phyloP scores from a whole-genome alignment of 1,140 invertebrate genomes.

The Trinorchestia longiramus region DNA sequence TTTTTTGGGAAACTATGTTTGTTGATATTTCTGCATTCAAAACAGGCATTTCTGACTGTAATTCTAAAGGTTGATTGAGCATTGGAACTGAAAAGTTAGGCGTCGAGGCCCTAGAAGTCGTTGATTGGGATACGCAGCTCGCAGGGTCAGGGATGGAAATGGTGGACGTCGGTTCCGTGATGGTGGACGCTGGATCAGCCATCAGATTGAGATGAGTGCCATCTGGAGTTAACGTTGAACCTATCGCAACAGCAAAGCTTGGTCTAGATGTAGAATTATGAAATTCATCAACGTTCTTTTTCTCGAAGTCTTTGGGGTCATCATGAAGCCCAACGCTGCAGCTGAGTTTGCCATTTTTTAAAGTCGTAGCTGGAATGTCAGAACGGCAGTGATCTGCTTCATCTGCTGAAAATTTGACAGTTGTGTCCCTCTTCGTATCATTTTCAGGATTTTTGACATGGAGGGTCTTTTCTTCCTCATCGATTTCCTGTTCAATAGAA shows the following conservation, averaged over 20 bases:
- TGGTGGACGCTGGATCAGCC: conserved; percentile 34
- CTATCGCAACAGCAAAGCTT: background rate
- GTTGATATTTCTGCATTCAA: background rate
- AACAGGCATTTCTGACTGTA: background rate
- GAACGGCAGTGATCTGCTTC: background rate
- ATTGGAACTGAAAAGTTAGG: background rate
- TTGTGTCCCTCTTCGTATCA: background rate
- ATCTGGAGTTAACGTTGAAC: conserved; percentile 1
- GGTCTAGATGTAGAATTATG: background rate
- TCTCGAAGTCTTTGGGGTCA: background rate
- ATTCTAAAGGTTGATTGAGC: background rate
- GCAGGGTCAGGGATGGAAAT: conserved; percentile 19
- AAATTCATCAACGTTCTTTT: background rate
- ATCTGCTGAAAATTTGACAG: conserved; percentile 29
- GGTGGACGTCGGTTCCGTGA: conserved; percentile 20
- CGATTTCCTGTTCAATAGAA: background rate
- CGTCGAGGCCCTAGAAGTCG: conserved; percentile 2
- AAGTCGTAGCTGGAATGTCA: background rate
- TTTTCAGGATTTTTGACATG: background rate
- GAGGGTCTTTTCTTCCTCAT: background rate
- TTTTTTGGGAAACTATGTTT: background rate
- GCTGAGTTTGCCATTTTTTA: conserved; percentile 31
- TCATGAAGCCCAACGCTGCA: background rate
- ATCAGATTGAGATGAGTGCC: background rate
- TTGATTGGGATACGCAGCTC: conserved; percentile 7